Evolutionary conservation across 1,140 invertebrate genomes (phyloP).

Genomic region (Phthorimaea operculella): DNA sequence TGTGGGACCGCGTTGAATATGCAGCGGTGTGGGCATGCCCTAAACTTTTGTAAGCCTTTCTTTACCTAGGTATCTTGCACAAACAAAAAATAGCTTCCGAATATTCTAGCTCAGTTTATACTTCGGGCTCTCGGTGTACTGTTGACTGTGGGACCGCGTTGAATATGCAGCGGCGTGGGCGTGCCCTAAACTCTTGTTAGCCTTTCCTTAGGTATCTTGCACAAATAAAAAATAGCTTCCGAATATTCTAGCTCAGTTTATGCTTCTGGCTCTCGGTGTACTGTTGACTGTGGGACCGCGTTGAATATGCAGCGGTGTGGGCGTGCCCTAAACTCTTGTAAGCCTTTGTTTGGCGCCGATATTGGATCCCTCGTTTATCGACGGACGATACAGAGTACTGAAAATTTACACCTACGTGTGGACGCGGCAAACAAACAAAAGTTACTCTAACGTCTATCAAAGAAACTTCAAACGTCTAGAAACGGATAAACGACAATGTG

Average conservation of each 20-base stretch:
- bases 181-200: constrained; percentile 62
- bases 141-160: constrained; percentile 44
- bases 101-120: too few relatives aligned
- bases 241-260: too few relatives aligned
- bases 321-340: constrained; percentile 62
- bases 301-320: constrained; percentile 58
- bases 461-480: too few relatives aligned
- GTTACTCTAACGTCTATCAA: too few relatives aligned
- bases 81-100: too few relatives aligned
- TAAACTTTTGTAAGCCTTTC: constrained; percentile 65
- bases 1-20: constrained; percentile 53
- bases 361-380: constrained; percentile 52
- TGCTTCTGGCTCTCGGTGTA: background rate
- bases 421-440: too few relatives aligned
- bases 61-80: too few relatives aligned
- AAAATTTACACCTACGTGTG: constrained; percentile 28
- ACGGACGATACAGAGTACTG: constrained; percentile 24
- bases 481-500: too few relatives aligned
- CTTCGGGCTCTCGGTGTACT: constrained; percentile 8
- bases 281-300: constrained; percentile 42
- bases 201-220: constrained; percentile 43
- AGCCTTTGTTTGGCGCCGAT: constrained; percentile 58
- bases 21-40: constrained; percentile 47
- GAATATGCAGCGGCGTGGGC: constrained; percentile 55
- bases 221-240: too few relatives aligned